Evolutionary conservation across 2,113 vertebrate species (phyloP).

Genomic region (Cercopithecus mona): DNA sequence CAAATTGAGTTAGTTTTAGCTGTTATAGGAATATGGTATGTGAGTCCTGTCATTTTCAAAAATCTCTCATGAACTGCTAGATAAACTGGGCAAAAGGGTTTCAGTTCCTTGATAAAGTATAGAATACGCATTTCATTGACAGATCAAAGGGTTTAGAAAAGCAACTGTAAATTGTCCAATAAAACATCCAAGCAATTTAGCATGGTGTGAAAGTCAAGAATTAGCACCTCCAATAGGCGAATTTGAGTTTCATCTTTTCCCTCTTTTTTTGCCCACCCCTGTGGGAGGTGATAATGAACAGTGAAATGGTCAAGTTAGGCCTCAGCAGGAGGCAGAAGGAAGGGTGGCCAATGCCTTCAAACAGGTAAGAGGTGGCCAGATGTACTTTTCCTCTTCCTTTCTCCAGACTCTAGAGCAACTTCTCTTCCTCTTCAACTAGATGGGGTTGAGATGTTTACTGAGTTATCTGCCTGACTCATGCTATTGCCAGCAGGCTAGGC

Average conservation of each 20-base stretch:
- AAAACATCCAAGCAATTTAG: slow-evolving; percentile 22
- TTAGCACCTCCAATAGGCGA: background rate
- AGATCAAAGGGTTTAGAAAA: slow-evolving; percentile 6
- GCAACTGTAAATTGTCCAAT: background rate
- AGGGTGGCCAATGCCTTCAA: background rate
- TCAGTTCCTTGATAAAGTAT: background rate
- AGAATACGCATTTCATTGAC: background rate
- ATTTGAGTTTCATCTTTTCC: background rate
- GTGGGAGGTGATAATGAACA: slow-evolving; percentile 15
- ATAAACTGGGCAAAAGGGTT: background rate
- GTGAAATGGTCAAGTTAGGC: background rate
- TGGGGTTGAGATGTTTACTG: background rate
- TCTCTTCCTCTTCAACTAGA: background rate
- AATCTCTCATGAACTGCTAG: background rate
- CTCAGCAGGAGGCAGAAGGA: background rate
- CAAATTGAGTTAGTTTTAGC: background rate
- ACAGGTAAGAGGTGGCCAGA: background rate
- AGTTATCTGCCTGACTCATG: background rate
- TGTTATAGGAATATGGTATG: background rate
- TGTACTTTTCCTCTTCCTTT: background rate
- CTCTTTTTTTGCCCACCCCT: background rate
- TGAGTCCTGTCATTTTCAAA: background rate
- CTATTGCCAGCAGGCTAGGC: background rate
- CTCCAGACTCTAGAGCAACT: background rate
- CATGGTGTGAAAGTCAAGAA: slow-evolving; percentile 24